Conservation (phyloP, 2,797 vertebrate species). For the Chloroceryle inda region DNA sequence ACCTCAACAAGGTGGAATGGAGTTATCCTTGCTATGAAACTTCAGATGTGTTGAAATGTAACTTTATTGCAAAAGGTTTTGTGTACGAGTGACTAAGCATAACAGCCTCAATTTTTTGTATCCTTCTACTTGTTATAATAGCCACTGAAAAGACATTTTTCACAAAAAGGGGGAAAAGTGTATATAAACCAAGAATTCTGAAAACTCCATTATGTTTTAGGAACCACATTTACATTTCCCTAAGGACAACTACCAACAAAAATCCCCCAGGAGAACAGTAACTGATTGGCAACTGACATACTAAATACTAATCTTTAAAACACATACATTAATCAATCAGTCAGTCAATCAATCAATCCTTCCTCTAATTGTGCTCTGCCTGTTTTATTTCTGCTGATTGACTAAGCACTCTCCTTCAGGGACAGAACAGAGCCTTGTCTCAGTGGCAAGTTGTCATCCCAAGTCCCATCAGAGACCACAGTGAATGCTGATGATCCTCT, state of each 20-base stretch:
- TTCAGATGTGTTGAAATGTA: neutral
- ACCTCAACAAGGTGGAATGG: neutral
- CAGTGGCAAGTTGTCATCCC: neutral
- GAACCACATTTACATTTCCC: neutral
- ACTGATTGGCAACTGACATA: neutral
- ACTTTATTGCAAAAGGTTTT: neutral
- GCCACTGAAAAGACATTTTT: neutral
- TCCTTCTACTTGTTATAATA: neutral
- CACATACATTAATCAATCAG: neutral
- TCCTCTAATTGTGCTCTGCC: neutral
- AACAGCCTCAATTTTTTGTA: neutral
- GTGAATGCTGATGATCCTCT: neutral
- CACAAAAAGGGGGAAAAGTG: neutral
- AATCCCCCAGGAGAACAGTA: neutral
- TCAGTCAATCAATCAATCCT: too few species aligned
- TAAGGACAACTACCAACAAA: neutral
- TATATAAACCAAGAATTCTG: neutral
- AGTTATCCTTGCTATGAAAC: neutral
- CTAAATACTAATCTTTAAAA: neutral
- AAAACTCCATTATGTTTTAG: neutral
- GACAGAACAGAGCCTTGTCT: neutral
- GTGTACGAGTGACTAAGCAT: neutral
- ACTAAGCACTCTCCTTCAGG: neutral
- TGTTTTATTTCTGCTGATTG: neutral
- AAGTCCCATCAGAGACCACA: neutral